A percentile compares a stretch with the other conserved stretches of the same genome.
Conservation (phyloP, 2,113 vertebrate genomes). For the Brachyistius frenatus region DNA sequence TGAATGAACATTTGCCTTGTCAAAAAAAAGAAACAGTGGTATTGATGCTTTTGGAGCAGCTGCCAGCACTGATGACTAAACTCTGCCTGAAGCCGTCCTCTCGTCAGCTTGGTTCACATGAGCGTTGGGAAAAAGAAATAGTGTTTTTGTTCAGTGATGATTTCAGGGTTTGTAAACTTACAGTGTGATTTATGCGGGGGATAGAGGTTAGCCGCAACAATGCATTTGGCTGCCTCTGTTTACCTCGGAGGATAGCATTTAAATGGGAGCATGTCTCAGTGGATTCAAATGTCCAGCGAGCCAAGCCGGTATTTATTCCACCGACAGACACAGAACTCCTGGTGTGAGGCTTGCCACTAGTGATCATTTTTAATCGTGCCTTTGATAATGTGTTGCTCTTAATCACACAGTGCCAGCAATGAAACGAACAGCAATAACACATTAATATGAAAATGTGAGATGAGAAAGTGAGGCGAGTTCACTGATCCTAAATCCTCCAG, state of each 20-base stretch:
- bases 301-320: conserved; percentile 57
- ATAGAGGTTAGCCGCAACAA: conserved; percentile 57
- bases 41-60: conserved; percentile 73
- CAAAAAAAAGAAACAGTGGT: conserved; percentile 51
- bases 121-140: conserved; percentile 60
- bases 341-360: conserved; percentile 65
- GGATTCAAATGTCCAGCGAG: conserved; percentile 46
- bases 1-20: conserved; percentile 63
- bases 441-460: conserved; percentile 11
- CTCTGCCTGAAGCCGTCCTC: conserved; percentile 64
- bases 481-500: conserved; percentile 32
- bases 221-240: conserved; percentile 25
- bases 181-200: conserved; percentile 55
- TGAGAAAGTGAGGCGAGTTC: conserved; percentile 10
- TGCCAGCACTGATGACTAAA: conserved; percentile 76
- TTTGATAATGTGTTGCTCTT: conserved; percentile 65
- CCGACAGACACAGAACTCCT: conserved; percentile 69
- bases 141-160: conserved; percentile 59
- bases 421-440: conserved; percentile 41
- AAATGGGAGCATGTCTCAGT: conserved; percentile 53
- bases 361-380: conserved; percentile 63
- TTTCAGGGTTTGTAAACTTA: conserved; percentile 42
- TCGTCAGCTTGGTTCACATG: conserved; percentile 58
- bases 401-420: conserved; percentile 43
- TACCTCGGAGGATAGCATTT: conserved; percentile 50